These are phyloP conservation scores for Carollia perspicillata DNA, from an alignment of 2,113 vertebrate genomes.

Conservation along the genomic window DNA sequence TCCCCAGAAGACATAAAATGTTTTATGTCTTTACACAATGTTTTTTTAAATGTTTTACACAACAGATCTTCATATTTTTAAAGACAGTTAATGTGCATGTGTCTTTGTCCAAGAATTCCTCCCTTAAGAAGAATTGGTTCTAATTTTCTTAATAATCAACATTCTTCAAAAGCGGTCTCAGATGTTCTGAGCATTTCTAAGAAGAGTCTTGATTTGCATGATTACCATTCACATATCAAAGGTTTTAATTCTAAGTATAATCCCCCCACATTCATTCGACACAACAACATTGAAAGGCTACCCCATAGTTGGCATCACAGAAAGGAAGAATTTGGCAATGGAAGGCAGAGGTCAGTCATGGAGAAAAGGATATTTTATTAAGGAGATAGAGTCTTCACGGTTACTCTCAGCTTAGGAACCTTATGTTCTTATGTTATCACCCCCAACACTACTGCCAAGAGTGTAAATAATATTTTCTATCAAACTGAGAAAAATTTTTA, in stretches of 20 bases:
- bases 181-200: neutral
- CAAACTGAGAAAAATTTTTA: neutral
- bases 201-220: neutral
- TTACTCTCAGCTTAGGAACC: conserved; percentile 11
- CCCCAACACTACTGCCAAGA: neutral
- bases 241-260: neutral
- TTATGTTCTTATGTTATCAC: neutral
- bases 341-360: neutral
- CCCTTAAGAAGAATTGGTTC: neutral
- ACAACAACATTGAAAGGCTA: neutral
- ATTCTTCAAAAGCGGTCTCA: neutral
- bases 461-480: neutral
- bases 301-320: neutral
- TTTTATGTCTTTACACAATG: no score
- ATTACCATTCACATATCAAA: neutral
- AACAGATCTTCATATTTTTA: neutral
- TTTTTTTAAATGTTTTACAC: no score
- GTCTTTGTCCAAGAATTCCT: neutral
- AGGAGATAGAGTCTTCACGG: neutral
- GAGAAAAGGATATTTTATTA: neutral
- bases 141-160: neutral
- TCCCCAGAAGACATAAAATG: neutral
- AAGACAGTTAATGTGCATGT: neutral
- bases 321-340: neutral
- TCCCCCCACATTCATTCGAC: neutral